Evolutionary conservation across 2,797 vertebrate species (phyloP).

Genomic region (Jordanella pulchra): DNA sequence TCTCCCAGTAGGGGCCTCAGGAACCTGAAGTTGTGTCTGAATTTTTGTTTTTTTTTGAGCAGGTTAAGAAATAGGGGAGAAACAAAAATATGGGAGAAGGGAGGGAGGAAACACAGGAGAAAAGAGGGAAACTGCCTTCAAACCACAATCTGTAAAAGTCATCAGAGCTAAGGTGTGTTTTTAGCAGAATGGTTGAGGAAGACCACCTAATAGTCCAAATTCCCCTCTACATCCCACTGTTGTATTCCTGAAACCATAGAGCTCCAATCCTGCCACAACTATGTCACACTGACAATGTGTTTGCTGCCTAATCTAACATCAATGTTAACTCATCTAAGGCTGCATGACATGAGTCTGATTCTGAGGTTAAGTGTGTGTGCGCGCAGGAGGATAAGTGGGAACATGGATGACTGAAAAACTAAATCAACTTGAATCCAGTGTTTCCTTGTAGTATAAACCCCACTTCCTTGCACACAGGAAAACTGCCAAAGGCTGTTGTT

Average conservation of each 20-base stretch:
- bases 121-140: conserved; percentile 52
- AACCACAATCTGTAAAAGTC: conserved; percentile 71
- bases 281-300: conserved; percentile 32
- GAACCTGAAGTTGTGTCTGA: conserved; percentile 55
- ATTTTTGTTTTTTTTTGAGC: conserved; percentile 29
- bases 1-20: not conserved
- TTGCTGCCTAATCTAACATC: conserved; percentile 28
- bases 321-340: conserved; percentile 47
- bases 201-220: conserved; percentile 44
- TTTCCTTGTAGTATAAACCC: conserved; percentile 63
- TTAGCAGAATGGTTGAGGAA: conserved; percentile 38
- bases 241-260: conserved; percentile 38
- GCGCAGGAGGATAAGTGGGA: conserved; percentile 16
- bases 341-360: conserved; percentile 48
- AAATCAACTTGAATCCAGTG: conserved; percentile 61
- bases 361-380: conserved; percentile 58
- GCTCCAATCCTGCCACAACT: conserved; percentile 31
- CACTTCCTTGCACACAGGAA: conserved; percentile 64
- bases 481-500: conserved; percentile 54
- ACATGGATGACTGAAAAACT: conserved; percentile 40
- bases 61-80: conserved; percentile 22
- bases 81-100: conserved; percentile 1
- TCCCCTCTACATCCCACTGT: conserved; percentile 42
- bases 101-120: conserved; percentile 11
- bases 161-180: conserved; percentile 72